Evolutionary conservation across 2,797 vertebrate species (phyloP), one percentile per base, ranked within the genome.

Genomic region (Pangasius macronema): DNA sequence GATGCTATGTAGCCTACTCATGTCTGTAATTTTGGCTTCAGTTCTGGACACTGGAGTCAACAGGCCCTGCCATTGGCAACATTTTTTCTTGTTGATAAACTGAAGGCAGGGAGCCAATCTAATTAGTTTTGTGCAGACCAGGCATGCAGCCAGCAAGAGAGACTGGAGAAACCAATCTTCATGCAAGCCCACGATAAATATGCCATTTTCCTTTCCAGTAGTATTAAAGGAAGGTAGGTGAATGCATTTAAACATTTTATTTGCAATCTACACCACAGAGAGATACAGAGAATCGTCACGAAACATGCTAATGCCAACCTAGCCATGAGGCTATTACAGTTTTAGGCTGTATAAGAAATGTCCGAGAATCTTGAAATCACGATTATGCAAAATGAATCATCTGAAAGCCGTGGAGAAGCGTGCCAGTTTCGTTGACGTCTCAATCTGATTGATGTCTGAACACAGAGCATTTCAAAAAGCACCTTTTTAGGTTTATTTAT

Each of bases 21-120:
- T 82, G 76, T 85, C 68, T 85, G 84, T 68, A 68, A 85, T 85
- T 90, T 87, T 87, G 87, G 87, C 82, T 84, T 63, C 55, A 30
- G 53, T 82, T 75, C 16, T 72, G 53, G 68, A 87, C 61, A 86
- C 80, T 89, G 85, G 24, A 46, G 67, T 90, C 80, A 83, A 89
- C 89, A 86, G 86, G 82, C 55, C 63, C 61, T 83, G 72, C 76
- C 83, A 87, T 84, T 88, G 88, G 84, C 86, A 88, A 80, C 73
- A 87, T 90, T 89, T 68, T 86, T 86, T 82, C 75, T 77, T 88
- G 90, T 91, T 91, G 86, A 91, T 89, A 89, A 88, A 89, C 88
- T 61, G 76, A 90, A 88, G 89, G 89, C 87, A 89, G 72, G 63
- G 77, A 88, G 89, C 87, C 88, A 90, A 90, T 86, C 84, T 91